These are phyloP conservation scores for Metopolophium dirhodum DNA, from an alignment of 1,140 invertebrate species.

Conservation along the genomic window DNA sequence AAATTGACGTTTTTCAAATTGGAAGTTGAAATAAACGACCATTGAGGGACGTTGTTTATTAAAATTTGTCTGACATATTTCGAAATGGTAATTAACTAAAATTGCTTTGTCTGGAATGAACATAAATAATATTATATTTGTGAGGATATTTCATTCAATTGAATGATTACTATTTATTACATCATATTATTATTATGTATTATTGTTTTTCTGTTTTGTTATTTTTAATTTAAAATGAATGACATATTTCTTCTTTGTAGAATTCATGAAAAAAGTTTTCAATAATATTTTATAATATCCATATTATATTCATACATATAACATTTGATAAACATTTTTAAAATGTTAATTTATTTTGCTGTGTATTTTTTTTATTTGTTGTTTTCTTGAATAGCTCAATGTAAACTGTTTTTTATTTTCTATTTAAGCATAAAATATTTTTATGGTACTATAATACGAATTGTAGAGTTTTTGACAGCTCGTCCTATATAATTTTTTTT, in stretches of 20 bases:
- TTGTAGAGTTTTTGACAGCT: conserved; percentile 38
- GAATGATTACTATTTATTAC: not conserved
- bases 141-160: not conserved
- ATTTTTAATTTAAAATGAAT: not conserved
- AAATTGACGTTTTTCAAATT: not conserved
- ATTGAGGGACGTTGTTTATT: not conserved
- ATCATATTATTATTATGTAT: not conserved
- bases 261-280: not conserved
- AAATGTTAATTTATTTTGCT: not conserved
- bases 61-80: not conserved
- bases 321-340: not conserved
- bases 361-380: not conserved
- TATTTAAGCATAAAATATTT: not conserved
- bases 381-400: not conserved
- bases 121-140: not conserved
- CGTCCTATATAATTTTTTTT: not conserved
- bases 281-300: not conserved
- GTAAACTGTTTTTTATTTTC: not conserved
- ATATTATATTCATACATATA: not conserved
- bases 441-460: not conserved
- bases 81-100: not conserved
- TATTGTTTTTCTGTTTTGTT: not conserved
- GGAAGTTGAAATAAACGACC: not conserved
- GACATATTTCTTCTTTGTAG: not conserved
- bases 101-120: not conserved